A percentile compares a stretch with the other conserved stretches of the same genome.
These are phyloP conservation scores for Chelon auratus DNA, from an alignment of 2,797 vertebrate species.

Conservation along the genomic window DNA sequence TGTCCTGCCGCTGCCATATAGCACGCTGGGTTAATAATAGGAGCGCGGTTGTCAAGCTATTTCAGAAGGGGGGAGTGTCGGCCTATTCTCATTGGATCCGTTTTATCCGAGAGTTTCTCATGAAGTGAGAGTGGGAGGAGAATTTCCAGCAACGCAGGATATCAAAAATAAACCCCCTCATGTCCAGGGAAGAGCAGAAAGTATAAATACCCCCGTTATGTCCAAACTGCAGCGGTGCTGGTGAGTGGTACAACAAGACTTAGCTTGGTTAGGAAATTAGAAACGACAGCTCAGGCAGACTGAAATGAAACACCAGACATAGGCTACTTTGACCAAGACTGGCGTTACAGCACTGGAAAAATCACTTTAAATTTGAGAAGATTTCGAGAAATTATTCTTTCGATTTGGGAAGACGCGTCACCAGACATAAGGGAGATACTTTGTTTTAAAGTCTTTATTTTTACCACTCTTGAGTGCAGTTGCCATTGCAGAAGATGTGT, in stretches of 20 bases:
- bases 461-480: slow-evolving; percentile 4
- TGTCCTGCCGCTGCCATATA: slow-evolving; percentile 58
- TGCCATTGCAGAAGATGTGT: slow-evolving; percentile 66
- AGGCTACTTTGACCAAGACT: slow-evolving; percentile 44
- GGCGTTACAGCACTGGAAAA: slow-evolving; percentile 44
- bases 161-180: slow-evolving; percentile 94
- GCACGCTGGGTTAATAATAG: slow-evolving; percentile 82
- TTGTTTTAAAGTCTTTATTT: slow-evolving; percentile 3
- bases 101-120: slow-evolving; percentile 84
- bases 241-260: slow-evolving; percentile 59
- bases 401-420: slow-evolving; percentile 9
- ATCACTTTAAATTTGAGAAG: slow-evolving; percentile 26
- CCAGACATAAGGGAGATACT: slow-evolving; percentile 22
- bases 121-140: slow-evolving; percentile 92
- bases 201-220: slow-evolving; percentile 92
- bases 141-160: slow-evolving; percentile 87
- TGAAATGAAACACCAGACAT: slow-evolving; percentile 36
- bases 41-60: slow-evolving; percentile 67
- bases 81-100: slow-evolving; percentile 88
- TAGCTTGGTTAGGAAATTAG: slow-evolving; percentile 29
- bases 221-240: slow-evolving; percentile 79
- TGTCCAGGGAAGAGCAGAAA: slow-evolving; percentile 89
- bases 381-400: slow-evolving; percentile 2
- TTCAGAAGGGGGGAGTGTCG: slow-evolving; percentile 80
- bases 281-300: slow-evolving; percentile 28